Base-by-base conservation (phyloP, 2,888 invertebrate genomes). In the Lochmaea crataegi region DNA sequence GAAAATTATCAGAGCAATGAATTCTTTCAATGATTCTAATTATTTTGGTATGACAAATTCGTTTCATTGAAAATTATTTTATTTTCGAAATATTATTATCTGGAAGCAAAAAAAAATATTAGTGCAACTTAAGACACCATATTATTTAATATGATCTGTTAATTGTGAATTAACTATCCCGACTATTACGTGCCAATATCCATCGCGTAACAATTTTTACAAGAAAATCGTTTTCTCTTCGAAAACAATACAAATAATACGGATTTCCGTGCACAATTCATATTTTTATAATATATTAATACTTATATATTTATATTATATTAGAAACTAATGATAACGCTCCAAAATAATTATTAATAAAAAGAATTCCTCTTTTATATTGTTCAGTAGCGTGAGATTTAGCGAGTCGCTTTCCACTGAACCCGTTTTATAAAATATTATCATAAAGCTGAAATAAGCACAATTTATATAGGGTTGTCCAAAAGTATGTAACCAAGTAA, bases 11-110 rank as follows among this genome's bases (percentile, higher is more conserved):
- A 53, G 53, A 53, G 53, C 53, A 53, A 16, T 18, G n/a, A 53
- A 53, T 10, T 53, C 7, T 53, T 53, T 53, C 51, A 53, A 53
- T 18, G 53, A 53, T 18, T 53, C 18, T 53, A 53, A 53, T 53
- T 53, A 18, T 53, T 53, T 16, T 10, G 16, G 10, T 53, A 10
- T 53, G 18, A 53, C 53, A 7, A 16, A 53, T 53, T 53, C 10
- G 6, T 5, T 14, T 48, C 48, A 53, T 53, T 53, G 16, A 16
- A 10, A 18, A 53, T 18, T 53, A 11, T 53, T 53, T 10, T 2
- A 53, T 53, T 53, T 53, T 53, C 18, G 48, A 18, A 53, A 53
- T 10, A 10, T 10, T 16, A 10, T 10, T 16, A 18, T 45, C 14
- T 45, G 45, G 18, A 10, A 16, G 11, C 18, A 53, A 53, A 16